These are phyloP conservation scores for Festucalex cinctus DNA, from an alignment of 2,113 vertebrate species.

Conservation along the genomic window DNA sequence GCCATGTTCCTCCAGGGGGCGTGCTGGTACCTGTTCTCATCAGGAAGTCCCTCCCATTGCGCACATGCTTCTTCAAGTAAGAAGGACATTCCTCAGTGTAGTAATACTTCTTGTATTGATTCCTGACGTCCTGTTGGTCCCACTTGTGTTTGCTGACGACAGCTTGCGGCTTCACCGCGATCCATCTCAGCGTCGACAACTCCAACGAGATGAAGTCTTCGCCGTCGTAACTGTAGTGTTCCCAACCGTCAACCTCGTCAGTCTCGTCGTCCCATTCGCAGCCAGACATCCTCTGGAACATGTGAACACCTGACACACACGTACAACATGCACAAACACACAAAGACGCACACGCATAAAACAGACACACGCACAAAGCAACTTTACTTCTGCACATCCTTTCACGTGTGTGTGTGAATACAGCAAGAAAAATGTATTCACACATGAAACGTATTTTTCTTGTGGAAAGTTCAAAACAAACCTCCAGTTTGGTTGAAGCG, in stretches of 20 bases:
- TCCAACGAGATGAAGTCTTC: slow-evolving; percentile 42
- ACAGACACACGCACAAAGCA: no score
- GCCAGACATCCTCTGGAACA: rapidly evolving
- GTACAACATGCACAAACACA: no score
- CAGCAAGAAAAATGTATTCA: no score
- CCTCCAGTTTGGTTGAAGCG: no score
- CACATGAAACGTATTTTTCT: no score
- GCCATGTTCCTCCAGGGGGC: no score
- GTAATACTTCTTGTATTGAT: background rate
- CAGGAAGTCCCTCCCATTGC: slow-evolving; percentile 14
- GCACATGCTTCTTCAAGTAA: slow-evolving; percentile 40
- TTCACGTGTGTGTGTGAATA: no score
- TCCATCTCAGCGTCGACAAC: slow-evolving; percentile 9
- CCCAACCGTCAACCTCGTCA: rapidly evolving
- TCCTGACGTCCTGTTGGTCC: background rate
- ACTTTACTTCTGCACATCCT: no score
- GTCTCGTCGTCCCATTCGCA: slow-evolving; percentile 42
- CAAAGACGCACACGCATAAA: background rate
- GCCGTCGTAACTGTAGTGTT: background rate
- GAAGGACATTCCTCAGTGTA: background rate
- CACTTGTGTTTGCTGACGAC: background rate
- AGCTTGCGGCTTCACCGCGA: background rate
- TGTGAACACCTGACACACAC: slow-evolving; percentile 40
- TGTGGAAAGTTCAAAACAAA: no score
- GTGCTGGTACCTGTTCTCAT: slow-evolving; percentile 17